Conservation (phyloP, 2,113 vertebrate genomes). For the Leucopternis melanops region DNA sequence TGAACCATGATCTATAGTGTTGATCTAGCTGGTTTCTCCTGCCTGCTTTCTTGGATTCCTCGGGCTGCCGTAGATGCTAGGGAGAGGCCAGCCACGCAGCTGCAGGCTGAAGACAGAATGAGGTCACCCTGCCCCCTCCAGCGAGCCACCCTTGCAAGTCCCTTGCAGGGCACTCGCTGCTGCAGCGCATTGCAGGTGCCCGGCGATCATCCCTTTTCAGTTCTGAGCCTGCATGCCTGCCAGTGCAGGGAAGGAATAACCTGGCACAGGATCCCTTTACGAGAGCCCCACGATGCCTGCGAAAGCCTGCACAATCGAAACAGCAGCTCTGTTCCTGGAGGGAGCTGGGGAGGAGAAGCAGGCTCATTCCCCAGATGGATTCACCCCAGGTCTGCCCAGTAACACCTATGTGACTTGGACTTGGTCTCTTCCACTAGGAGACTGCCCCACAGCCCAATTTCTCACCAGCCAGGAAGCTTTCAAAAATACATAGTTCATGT, state of each 20-base stretch:
- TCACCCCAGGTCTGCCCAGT: background rate
- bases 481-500: background rate
- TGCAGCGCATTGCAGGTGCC: background rate
- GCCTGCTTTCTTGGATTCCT: background rate
- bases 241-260: background rate
- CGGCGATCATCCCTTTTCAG: background rate
- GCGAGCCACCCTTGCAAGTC: background rate
- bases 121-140: slow-evolving; percentile 42
- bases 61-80: background rate
- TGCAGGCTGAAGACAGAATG: slow-evolving; percentile 28
- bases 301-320: background rate
- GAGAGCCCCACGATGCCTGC: fast-evolving
- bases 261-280: background rate
- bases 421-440: background rate
- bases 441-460: background rate
- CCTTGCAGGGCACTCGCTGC: background rate
- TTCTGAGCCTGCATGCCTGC: background rate
- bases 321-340: background rate
- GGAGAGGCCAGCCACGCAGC: background rate
- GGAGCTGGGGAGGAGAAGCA: background rate
- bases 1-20: fast-evolving
- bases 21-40: background rate
- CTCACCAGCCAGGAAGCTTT: background rate
- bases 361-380: background rate
- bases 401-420: background rate